Base-by-base conservation (phyloP, 23 tunicate genomes). In the Phallusia fumigata region DNA sequence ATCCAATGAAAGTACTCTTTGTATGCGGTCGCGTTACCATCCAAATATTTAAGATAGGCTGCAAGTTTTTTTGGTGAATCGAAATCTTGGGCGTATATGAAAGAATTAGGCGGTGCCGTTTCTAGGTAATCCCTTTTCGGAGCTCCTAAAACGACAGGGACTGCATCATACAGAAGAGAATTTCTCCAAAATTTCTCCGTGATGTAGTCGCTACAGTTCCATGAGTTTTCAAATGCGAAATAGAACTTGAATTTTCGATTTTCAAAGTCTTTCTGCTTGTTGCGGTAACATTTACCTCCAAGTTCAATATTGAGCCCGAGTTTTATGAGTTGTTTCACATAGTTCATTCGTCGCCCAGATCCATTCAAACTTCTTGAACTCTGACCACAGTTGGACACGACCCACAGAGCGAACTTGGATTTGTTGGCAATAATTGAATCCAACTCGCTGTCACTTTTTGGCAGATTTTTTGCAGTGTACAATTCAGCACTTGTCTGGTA, bases 201-300 rank as follows among this genome's bases (percentile, higher is more conserved):
- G n/a, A 81, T 81, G 76, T 81, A 81, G 19, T 81, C 84, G 35
- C 36, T 11, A 80, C 84, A 81, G 35, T 81, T 73, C 36, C 32
- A 80, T 12, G 51, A 30, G 32, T 84, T 84, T 31, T 84, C 87
- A 40, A 84, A 84, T 0, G 87, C 87, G 5, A 84, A 53, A 64
- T 84, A 84, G 45, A 84, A 84, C 73, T 84, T 84, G 16, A 36
- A 40, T 84, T 53, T 32, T 30, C 69, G 69, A 58, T 58, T 78
- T 18, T 50, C 34, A 35, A 78, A 35, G 30, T 36, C 45, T 35
- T 22, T 36, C 11, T 45, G 12, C 31, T 76, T 76, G 75, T 73
- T 26, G 33, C 76, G 3, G 49, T 82, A 86, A 40, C 90, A 86
- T 26, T 36, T 21, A 6, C 90, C 90, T 50, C 79, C 64, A 11